A percentile compares a stretch with the other conserved stretches of the same genome.
phyloP scores from a whole-genome alignment of 2,797 vertebrate genomes.

The Sitta carolinensis region DNA sequence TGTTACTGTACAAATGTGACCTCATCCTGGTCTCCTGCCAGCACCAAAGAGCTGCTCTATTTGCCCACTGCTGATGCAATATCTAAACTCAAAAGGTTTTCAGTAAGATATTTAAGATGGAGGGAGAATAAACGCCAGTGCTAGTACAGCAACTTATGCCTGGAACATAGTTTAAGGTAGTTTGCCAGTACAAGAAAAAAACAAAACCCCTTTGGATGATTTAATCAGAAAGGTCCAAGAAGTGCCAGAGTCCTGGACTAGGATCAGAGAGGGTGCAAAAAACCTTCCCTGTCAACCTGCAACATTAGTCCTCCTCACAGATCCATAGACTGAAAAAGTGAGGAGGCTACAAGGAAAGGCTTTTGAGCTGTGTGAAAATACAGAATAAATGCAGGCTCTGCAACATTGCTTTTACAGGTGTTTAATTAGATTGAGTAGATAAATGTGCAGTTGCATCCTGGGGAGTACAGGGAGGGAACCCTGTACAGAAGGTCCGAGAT shows the following conservation, averaged over 20 bases:
- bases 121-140: neutral
- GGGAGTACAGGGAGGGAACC: neutral
- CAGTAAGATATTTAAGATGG: neutral
- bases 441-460: neutral
- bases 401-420: neutral
- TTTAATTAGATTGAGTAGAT: neutral
- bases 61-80: constrained; percentile 1
- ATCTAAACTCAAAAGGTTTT: neutral
- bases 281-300: neutral
- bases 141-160: neutral
- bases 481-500: neutral
- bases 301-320: neutral
- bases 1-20: constrained; percentile 55
- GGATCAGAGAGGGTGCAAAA: neutral
- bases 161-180: neutral
- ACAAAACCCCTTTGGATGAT: accelerated
- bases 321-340: neutral
- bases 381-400: neutral
- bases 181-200: neutral
- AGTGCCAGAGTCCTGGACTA: neutral
- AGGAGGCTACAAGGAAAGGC: neutral
- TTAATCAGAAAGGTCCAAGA: neutral
- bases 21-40: constrained; percentile 56
- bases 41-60: neutral
- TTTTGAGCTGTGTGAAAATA: neutral